phyloP scores from a whole-genome alignment of 1,140 invertebrate genomes.

The Trypoxylus dichotomus region DNA sequence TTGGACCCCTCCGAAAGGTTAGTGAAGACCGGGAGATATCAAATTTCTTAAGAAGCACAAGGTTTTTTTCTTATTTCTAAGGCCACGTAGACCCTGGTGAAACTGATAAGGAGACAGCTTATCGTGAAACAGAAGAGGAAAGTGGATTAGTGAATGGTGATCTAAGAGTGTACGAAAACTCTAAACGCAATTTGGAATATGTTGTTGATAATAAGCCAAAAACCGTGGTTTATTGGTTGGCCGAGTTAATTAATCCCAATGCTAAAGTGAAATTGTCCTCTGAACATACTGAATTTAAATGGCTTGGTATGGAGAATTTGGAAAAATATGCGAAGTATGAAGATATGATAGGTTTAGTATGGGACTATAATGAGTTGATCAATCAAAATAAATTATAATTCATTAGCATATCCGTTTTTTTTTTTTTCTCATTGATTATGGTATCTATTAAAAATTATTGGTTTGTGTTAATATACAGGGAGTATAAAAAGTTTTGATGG shows the following conservation, averaged over 20 bases:
- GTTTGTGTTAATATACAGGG: no score
- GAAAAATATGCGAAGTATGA: background rate
- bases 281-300: conserved; percentile 10
- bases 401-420: no score
- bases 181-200: background rate
- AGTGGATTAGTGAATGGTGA: background rate
- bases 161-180: background rate
- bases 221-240: background rate
- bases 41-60: background rate
- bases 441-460: no score
- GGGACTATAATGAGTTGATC: background rate
- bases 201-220: background rate
- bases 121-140: background rate
- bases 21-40: background rate
- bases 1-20: conserved; percentile 4
- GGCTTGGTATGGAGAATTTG: background rate
- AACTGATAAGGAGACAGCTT: background rate
- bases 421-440: no score
- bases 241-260: background rate
- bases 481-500: no score
- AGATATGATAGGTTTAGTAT: background rate
- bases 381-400: background rate
- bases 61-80: background rate
- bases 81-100: background rate
- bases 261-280: background rate